phyloP scores from a whole-genome alignment of 2,888 invertebrate genomes.

The Heliconius cydno region DNA sequence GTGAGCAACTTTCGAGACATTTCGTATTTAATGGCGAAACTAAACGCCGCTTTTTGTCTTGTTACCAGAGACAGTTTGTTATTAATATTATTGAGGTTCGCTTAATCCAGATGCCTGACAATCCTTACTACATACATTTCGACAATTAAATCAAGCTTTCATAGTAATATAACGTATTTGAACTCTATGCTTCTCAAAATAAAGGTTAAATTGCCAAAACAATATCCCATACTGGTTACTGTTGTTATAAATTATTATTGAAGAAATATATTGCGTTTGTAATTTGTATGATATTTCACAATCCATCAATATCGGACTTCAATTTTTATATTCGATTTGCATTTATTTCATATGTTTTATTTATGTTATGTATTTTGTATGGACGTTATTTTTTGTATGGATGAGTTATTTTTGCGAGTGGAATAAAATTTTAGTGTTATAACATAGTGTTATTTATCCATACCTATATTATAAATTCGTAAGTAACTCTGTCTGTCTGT shows the following conservation, averaged over 20 bases:
- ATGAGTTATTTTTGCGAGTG: neutral
- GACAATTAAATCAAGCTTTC: constrained; percentile 41
- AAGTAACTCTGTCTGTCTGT: too few relatives aligned
- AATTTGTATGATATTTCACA: constrained; percentile 44
- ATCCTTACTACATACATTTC: constrained; percentile 30
- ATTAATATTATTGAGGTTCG: neutral
- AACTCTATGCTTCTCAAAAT: constrained; percentile 15
- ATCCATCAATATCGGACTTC: constrained; percentile 39
- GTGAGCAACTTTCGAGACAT: too few relatives aligned
- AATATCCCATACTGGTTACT: neutral
- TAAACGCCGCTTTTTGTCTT: too few relatives aligned
- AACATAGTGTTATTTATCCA: neutral
- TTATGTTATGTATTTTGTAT: neutral
- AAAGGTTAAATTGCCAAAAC: constrained; percentile 23
- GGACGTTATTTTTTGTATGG: neutral
- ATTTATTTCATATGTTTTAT: constrained; percentile 11
- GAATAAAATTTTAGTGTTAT: neutral
- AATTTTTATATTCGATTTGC: constrained; percentile 28
- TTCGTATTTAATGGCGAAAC: too few relatives aligned
- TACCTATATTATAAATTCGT: too few relatives aligned
- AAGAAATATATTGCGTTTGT: constrained; percentile 37
- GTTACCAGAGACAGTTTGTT: too few relatives aligned
- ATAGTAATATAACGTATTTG: constrained; percentile 4
- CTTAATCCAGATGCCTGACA: neutral
- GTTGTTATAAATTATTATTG: constrained; percentile 27